Base-by-base conservation (phyloP, 2,113 vertebrate genomes). In the Zosterops pallidus region DNA sequence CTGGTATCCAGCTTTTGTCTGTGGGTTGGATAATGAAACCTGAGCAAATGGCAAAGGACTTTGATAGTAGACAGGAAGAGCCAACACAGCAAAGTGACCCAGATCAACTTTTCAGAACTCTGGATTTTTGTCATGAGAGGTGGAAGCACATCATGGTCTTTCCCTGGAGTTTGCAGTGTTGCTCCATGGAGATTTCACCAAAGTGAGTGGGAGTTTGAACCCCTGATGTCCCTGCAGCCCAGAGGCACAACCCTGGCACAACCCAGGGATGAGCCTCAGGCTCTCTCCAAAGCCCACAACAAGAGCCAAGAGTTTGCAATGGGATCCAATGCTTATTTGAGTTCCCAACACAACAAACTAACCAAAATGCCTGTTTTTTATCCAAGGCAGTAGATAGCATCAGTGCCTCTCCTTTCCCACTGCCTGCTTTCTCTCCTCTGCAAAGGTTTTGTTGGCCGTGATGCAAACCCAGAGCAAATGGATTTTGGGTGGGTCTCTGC, bases 251-350 rank as follows among this genome's bases (percentile, higher is more conserved):
- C 53, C 11, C 44, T 52, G 62, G 41, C 70, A 42, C 18, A 86
- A 57, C 57, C 14, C 3, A 0, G 8, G 55, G 21, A 52, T 0
- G 5, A 47, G 5, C 1, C 11, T 28, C 68, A 60, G 0, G 0
- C 24, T 77, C 35, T 72, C 53, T 52, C 33, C 83, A 93, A 46
- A 81, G 60, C 49, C 42, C 80, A 90, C 14, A 83, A 9, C 21
- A 37, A 65, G 31, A 82, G 9, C 25, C 2, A 3, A 74, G n/a
- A 69, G 12, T 0, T 1, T 39, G 41, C 41, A 35, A 11, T 5
- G 41, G 41, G 41, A 69, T 53, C 74, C 3, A 4, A 6, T 31
- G 41, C 17, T 89, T 47, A 23, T 56, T 10, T 55, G 56, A 52
- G 47, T 52, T 76, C 26, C n/a, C 68, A 82, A 9, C 11, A 72